These are phyloP conservation scores for Macrobrachium rosenbergii DNA, from an alignment of 1,140 invertebrate species.

Conservation along the genomic window DNA sequence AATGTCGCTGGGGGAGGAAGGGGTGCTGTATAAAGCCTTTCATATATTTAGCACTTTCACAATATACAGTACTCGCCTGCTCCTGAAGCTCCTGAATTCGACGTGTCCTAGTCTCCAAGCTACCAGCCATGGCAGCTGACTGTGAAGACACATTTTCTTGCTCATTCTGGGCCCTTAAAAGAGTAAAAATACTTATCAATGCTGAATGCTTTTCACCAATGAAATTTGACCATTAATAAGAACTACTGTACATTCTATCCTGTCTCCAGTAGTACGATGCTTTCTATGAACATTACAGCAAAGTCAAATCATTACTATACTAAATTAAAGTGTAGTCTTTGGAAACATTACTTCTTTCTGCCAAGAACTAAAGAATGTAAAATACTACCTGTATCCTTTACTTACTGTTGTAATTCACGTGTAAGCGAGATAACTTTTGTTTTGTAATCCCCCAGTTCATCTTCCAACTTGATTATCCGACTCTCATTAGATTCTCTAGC, in stretches of 20 bases:
- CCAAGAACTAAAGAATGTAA: background rate
- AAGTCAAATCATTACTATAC: background rate
- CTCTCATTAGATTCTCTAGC: slow-evolving; percentile 30
- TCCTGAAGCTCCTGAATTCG: slow-evolving; percentile 48
- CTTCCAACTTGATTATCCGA: slow-evolving; percentile 8
- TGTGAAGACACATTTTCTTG: slow-evolving; percentile 44
- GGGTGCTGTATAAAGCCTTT: background rate
- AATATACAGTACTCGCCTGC: slow-evolving; percentile 5
- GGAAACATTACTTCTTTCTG: background rate
- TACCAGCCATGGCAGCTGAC: slow-evolving; percentile 50
- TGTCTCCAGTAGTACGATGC: background rate
- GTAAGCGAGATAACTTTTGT: slow-evolving; percentile 35
- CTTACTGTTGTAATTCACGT: slow-evolving; percentile 48
- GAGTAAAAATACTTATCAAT: background rate
- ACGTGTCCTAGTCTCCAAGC: slow-evolving; percentile 37
- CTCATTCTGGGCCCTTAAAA: slow-evolving; percentile 41
- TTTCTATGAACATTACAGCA: background rate
- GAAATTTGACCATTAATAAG: background rate
- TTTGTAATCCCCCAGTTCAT: slow-evolving; percentile 35
- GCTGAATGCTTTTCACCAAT: background rate
- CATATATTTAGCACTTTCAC: background rate
- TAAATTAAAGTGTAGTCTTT: too few relatives aligned
- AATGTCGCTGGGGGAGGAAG: too few relatives aligned
- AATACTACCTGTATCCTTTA: background rate
- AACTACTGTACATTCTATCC: background rate